phyloP scores from a whole-genome alignment of 64 coral and sea anemone genomes.

The Porites lutea region DNA sequence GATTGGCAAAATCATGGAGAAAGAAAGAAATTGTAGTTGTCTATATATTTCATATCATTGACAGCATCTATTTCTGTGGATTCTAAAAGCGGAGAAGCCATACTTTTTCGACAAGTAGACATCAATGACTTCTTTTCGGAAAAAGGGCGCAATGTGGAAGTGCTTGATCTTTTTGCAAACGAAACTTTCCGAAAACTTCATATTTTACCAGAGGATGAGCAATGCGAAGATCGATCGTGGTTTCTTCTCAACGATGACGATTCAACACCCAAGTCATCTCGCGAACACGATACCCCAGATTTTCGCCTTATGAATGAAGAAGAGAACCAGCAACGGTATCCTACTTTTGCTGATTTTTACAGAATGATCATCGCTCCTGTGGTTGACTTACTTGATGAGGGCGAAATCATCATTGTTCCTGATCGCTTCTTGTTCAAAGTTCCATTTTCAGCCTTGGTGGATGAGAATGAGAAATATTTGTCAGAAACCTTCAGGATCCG shows the following conservation, averaged over 20 bases:
- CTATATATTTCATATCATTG: not conserved
- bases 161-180: not conserved
- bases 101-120: not conserved
- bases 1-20: too few relatives aligned
- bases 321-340: too few relatives aligned
- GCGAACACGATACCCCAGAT: not conserved
- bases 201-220: not conserved
- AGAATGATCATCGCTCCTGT: constrained; percentile 1
- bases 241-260: not conserved
- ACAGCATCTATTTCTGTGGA: not conserved
- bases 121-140: not conserved
- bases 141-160: not conserved
- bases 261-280: not conserved
- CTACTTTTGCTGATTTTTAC: not conserved
- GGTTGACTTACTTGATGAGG: not conserved
- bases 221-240: not conserved
- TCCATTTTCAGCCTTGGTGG: not conserved
- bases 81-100: not conserved
- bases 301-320: not conserved
- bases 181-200: not conserved
- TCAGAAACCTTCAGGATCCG: not conserved
- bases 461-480: not conserved
- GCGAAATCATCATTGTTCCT: not conserved
- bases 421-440: not conserved
- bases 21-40: not conserved